A percentile compares a stretch with the other conserved stretches of the same genome.
phyloP scores from a whole-genome alignment of 2,113 vertebrate genomes.

The Oryzias woworae region DNA sequence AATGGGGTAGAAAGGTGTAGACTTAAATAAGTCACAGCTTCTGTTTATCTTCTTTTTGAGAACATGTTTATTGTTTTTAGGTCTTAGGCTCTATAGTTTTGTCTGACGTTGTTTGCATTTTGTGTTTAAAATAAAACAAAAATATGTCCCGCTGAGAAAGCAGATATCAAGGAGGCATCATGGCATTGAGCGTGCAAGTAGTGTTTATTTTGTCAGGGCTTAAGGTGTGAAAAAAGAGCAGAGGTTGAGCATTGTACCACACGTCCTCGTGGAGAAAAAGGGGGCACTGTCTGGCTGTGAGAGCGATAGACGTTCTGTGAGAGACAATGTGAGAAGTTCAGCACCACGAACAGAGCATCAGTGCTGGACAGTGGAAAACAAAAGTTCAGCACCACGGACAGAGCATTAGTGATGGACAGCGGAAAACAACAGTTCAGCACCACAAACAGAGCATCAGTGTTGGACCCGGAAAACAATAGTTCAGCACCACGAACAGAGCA shows the following conservation, averaged over 20 bases:
- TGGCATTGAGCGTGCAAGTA: background rate
- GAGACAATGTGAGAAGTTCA: constrained; percentile 57
- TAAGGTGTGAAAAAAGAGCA: constrained; percentile 6
- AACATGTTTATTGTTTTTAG: too few relatives aligned
- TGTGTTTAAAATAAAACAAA: too few relatives aligned
- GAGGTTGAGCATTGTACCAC: constrained; percentile 19
- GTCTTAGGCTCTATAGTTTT: too few relatives aligned
- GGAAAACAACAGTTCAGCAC: constrained; percentile 34
- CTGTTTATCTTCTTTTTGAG: too few relatives aligned
- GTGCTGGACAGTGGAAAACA: constrained; percentile 36
- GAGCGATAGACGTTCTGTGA: constrained; percentile 29
- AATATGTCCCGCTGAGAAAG: too few relatives aligned
- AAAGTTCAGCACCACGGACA: constrained; percentile 60
- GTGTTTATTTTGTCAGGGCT: background rate
- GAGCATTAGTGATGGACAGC: constrained; percentile 41
- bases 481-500: constrained; percentile 24
- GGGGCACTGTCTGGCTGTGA: constrained; percentile 63
- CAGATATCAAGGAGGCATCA: background rate
- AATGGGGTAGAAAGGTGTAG: too few relatives aligned
- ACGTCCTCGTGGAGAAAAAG: constrained; percentile 47
- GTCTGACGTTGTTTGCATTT: too few relatives aligned
- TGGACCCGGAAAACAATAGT: constrained; percentile 17
- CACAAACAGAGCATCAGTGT: constrained; percentile 26
- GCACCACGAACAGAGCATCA: constrained; percentile 60
- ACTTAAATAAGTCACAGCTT: too few relatives aligned